Percentiles rank a stretch among this genome's conserved stretches.
These are phyloP conservation scores for Dicaeum eximium DNA, from an alignment of 2,113 vertebrate genomes.

Conservation along the genomic window DNA sequence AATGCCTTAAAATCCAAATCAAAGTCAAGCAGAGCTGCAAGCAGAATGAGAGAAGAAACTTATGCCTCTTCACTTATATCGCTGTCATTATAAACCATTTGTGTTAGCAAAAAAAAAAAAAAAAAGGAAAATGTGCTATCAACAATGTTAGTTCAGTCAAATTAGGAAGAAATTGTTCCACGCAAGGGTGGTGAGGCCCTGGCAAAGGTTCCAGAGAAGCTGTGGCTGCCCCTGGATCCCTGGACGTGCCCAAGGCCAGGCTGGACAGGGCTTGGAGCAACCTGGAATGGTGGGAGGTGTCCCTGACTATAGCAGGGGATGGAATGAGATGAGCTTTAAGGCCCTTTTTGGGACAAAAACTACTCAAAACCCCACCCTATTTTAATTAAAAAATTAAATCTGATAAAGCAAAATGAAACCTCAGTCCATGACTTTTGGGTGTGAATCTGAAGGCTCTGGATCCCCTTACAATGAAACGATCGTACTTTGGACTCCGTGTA, in stretches of 20 bases:
- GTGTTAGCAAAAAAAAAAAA: background rate
- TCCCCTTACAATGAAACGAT: background rate
- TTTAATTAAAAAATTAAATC: background rate
- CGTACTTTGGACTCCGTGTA: background rate
- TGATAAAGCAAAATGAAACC: background rate
- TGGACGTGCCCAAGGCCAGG: background rate
- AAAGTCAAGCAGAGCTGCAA: background rate
- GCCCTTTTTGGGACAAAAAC: background rate
- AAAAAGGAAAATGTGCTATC: background rate
- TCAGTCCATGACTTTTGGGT: background rate
- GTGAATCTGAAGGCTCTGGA: background rate
- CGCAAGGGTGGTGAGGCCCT: background rate
- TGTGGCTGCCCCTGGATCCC: background rate
- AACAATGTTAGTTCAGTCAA: background rate
- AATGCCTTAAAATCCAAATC: background rate
- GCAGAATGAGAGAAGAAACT: background rate
- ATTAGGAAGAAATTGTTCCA: background rate
- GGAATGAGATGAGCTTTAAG: background rate
- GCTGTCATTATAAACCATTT: background rate
- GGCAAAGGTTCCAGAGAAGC: background rate
- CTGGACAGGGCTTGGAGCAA: fast-evolving
- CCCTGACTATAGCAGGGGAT: background rate
- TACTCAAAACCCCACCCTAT: fast-evolving
- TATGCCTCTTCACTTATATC: background rate
- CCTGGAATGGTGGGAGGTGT: background rate